Evolutionary conservation across 2,113 vertebrate genomes (phyloP), one percentile per base, ranked within the genome.

Genomic region (Pomatostomus ruficeps): DNA sequence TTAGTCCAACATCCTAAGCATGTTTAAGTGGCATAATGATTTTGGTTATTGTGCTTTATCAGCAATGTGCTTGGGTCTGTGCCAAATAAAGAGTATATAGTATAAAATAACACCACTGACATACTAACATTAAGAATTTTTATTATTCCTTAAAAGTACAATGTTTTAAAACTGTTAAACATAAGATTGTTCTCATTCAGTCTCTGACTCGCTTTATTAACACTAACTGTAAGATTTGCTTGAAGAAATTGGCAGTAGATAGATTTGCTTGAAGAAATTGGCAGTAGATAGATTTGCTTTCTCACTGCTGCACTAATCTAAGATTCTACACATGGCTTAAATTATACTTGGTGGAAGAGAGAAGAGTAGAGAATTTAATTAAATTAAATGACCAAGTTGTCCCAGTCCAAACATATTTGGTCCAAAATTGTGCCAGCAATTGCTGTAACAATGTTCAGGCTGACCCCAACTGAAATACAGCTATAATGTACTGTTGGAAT

Each of bases 331-430:
- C 42, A 33, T 43, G 28, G 36, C 36, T 93, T 95, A 85, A 82
- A 82, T 96, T 79, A 70, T 68, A 86, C 3, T 16, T 72, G 36
- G 93, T 62, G 26, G 35, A 67, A 90, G 88, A 74, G 29, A 75
- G 48, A 78, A 63, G 66, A 84, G 79, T 58, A 81, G 52, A 77
- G 36, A 93, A 80, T 91, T 83, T 88, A 94, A 96, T 96, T 93
- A 83, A 95, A 94, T 90, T 90, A 85, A 93, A 93, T 73, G 20
- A 90, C 55, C 48, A 80, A 67, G 59, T 88, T 86, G 71, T 93
- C 67, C 95, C 51, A 76, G 31, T 90, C 71, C 93, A 90, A 90
- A 91, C n/a, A 62, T 40, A 42, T 74, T 94, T 63, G 51, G 59
- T 94, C 80, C 80, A 85, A 74, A 92, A 54, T 22, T 42, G 38